Conservation (phyloP, 2,797 vertebrate species). For the Girardinus metallicus region DNA sequence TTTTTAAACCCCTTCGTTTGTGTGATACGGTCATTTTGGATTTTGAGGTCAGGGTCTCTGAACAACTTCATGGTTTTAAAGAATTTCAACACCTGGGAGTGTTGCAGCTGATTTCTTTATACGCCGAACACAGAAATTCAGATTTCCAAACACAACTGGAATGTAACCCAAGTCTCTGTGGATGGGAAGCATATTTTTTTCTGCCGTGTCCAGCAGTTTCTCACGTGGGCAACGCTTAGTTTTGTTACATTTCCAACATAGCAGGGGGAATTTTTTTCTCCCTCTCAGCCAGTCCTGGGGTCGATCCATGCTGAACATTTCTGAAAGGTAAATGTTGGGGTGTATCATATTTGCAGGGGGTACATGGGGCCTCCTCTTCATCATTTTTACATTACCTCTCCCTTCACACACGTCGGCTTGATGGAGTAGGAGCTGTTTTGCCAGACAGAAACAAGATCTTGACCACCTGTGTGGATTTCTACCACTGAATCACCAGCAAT, state of each 20-base stretch:
- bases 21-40: neutral
- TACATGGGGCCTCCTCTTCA: slow-evolving; percentile 27
- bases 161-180: neutral
- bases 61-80: neutral
- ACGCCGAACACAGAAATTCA: neutral
- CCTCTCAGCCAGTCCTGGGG: slow-evolving; percentile 31
- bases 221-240: neutral
- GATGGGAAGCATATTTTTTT: neutral
- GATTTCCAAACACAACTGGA: neutral
- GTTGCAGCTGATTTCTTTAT: neutral
- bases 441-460: slow-evolving; percentile 49
- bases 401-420: slow-evolving; percentile 43
- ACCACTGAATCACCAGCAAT: slow-evolving; percentile 43
- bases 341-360: slow-evolving; percentile 40
- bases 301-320: slow-evolving; percentile 37
- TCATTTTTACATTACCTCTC: slow-evolving; percentile 39
- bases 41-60: neutral
- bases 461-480: slow-evolving; percentile 35
- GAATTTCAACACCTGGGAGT: neutral
- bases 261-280: slow-evolving; percentile 2
- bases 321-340: slow-evolving; percentile 33
- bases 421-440: slow-evolving; percentile 31
- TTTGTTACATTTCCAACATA: neutral
- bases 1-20: neutral
- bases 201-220: neutral